Percentiles rank a stretch among this genome's conserved stretches.
These are phyloP conservation scores for Dendrolimus houi DNA, from an alignment of 2,888 invertebrate species.

Conservation along the genomic window DNA sequence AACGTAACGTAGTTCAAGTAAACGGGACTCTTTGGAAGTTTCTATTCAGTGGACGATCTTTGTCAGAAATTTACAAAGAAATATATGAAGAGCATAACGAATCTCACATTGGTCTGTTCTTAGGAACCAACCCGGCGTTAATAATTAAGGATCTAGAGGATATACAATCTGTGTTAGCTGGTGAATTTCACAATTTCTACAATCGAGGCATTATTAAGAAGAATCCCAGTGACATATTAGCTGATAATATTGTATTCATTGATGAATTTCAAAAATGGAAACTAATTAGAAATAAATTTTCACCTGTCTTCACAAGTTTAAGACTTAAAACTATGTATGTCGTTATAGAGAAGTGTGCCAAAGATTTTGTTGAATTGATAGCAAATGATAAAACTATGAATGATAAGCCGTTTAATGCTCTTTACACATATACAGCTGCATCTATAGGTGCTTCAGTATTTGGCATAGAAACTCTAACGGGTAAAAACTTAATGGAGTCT, in stretches of 20 bases:
- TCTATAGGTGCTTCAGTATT: conserved; percentile 55
- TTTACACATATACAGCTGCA: conserved; percentile 44
- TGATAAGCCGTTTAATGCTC: conserved; percentile 29
- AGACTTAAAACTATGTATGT: conserved; percentile 58
- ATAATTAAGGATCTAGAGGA: conserved; percentile 41
- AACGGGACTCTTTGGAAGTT: conserved; percentile 31
- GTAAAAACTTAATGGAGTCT: conserved; percentile 43
- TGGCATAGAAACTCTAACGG: conserved; percentile 44
- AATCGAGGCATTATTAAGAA: conserved; percentile 30
- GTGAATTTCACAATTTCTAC: conserved; percentile 44
- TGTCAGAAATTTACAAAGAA: conserved; percentile 37
- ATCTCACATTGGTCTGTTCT: conserved; percentile 31
- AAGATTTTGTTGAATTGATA: conserved; percentile 37
- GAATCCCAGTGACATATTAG: conserved; percentile 37
- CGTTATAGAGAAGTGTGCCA: conserved; percentile 40
- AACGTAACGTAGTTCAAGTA: conserved; percentile 32
- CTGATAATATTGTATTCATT: conserved; percentile 42
- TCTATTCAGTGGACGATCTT: conserved; percentile 27
- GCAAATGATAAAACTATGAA: conserved; percentile 22
- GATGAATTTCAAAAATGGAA: conserved; percentile 48
- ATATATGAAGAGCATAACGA: conserved; percentile 34
- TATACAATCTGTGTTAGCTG: conserved; percentile 36
- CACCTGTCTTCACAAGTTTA: conserved; percentile 48
- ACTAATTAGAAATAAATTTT: conserved; percentile 45
- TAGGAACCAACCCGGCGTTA: conserved; percentile 30